Percentiles rank a stretch among this genome's conserved stretches.
phyloP scores from a whole-genome alignment of 1,140 invertebrate species.

The Brachionus calyciflorus region DNA sequence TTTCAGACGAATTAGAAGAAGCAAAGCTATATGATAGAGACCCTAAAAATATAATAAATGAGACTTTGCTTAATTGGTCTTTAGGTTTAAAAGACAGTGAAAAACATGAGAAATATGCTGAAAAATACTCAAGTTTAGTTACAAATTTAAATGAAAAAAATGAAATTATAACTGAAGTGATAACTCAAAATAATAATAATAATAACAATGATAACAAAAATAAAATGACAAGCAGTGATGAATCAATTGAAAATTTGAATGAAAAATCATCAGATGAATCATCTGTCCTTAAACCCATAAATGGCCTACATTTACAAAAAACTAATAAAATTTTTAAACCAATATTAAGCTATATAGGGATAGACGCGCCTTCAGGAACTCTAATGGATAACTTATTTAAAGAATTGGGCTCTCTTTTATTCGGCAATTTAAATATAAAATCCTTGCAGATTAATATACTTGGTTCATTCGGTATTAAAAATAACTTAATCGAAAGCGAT shows the following conservation, averaged over 20 bases:
- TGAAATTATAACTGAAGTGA: neutral
- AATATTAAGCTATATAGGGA: conserved; percentile 27
- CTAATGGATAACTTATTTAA: conserved; percentile 45
- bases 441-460: conserved; percentile 35
- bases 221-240: conserved; percentile 6
- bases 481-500: neutral
- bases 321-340: conserved; percentile 34
- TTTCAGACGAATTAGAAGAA: neutral
- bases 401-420: conserved; percentile 42
- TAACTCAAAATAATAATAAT: too few relatives aligned
- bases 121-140: neutral
- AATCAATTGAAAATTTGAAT: conserved; percentile 14
- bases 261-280: conserved; percentile 27
- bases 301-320: neutral
- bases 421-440: conserved; percentile 41
- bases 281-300: neutral
- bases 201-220: too few relatives aligned
- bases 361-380: conserved; percentile 30
- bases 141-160: neutral
- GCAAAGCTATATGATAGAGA: neutral
- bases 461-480: neutral
- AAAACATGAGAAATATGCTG: neutral
- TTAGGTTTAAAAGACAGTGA: neutral
- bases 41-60: neutral
- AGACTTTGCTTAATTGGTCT: conserved; percentile 2